Percentiles rank a stretch among this genome's conserved stretches.
Evolutionary conservation across 2,113 vertebrate species (phyloP).

Genomic region (Dromiciops gliroides): DNA sequence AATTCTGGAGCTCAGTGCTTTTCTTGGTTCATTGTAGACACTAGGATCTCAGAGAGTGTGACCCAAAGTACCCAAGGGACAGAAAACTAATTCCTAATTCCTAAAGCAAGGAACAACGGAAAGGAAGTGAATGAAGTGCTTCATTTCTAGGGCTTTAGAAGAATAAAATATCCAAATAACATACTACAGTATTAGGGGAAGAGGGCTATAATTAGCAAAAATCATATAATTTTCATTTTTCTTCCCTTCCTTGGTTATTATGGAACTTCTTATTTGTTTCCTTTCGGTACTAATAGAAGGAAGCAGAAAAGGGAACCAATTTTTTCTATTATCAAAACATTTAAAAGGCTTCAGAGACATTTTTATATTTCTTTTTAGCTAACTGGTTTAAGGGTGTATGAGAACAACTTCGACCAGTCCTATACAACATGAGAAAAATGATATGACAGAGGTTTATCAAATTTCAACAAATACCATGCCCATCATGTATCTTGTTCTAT

Average conservation of each 20-base stretch:
- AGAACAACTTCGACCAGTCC: neutral
- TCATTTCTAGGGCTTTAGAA: conserved; percentile 18
- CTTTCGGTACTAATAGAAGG: neutral
- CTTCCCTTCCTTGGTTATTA: neutral
- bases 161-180: conserved; percentile 30
- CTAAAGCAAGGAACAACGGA: conserved; percentile 9
- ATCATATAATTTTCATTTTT: neutral
- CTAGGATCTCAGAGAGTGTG: neutral
- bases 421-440: neutral
- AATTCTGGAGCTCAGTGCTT: conserved; percentile 20
- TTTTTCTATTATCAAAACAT: neutral
- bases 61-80: conserved; percentile 1
- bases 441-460: neutral
- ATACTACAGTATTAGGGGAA: neutral
- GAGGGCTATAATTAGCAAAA: neutral
- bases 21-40: neutral
- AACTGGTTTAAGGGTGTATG: neutral
- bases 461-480: neutral
- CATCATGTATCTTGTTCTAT: neutral
- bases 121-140: conserved; percentile 35
- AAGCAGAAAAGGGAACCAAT: neutral
- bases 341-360: neutral
- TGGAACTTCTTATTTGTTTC: neutral
- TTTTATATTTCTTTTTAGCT: neutral
- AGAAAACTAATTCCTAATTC: neutral